Percentiles rank a stretch among this genome's conserved stretches.
Evolutionary conservation across 2,113 vertebrate genomes (phyloP).

Genomic region (Chloropsis hardwickii): DNA sequence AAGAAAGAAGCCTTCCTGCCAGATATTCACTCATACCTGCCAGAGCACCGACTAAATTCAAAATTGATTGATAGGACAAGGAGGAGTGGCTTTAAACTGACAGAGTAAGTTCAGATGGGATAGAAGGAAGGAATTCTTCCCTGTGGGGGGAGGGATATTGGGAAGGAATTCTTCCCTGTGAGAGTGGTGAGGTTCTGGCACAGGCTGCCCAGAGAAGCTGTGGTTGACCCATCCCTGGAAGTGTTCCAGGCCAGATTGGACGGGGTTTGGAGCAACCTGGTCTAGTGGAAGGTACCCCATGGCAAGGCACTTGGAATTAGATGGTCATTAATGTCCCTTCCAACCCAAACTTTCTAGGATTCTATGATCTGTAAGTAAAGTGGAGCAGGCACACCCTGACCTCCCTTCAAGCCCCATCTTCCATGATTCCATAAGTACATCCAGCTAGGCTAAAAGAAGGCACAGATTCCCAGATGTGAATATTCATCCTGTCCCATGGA

Average conservation of each 20-base stretch:
- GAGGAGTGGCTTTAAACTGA: not conserved
- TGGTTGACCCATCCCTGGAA: not conserved
- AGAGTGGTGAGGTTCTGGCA: not conserved
- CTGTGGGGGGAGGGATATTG: not conserved
- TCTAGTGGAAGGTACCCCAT: not conserved
- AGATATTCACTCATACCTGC: not conserved
- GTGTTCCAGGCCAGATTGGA: not conserved
- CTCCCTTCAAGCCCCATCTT: not conserved
- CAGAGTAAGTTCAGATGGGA: not conserved
- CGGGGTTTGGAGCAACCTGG: fast-evolving
- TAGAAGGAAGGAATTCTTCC: not conserved
- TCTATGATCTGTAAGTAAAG: not conserved
- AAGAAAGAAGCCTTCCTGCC: not conserved
- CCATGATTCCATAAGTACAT: not conserved
- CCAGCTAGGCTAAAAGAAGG: not conserved
- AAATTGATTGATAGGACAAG: not conserved
- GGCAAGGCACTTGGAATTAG: not conserved
- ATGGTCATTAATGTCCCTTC: not conserved
- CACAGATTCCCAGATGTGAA: not conserved
- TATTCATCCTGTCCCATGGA: not conserved
- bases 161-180: not conserved
- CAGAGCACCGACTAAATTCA: not conserved
- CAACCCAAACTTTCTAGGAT: not conserved
- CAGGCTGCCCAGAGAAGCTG: not conserved
- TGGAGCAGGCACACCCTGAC: not conserved